Percentiles rank a stretch among this genome's conserved stretches.
Conservation (phyloP, 1,140 invertebrate genomes). For the Metaphire vulgaris region DNA sequence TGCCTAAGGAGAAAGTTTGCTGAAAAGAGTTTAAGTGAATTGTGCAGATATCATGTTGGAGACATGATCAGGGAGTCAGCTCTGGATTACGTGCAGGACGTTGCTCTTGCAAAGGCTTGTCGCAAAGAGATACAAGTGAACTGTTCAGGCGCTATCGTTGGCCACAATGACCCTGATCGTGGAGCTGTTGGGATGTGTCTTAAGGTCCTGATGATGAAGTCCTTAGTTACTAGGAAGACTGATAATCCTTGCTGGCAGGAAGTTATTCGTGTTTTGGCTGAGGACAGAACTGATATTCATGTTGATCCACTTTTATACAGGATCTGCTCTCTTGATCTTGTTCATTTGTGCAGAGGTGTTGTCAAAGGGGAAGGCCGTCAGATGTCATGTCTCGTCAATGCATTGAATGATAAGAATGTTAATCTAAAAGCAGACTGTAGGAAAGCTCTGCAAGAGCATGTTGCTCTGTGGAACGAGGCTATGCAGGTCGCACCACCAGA, state of each 20-base stretch:
- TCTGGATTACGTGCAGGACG: conserved; percentile 71
- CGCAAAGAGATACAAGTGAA: conserved; percentile 51
- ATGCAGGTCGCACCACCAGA: conserved; percentile 56
- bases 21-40: too few relatives aligned
- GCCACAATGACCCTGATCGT: conserved; percentile 55
- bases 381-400: not conserved
- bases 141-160: conserved; percentile 4
- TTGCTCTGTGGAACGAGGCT: not conserved
- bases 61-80: conserved; percentile 76
- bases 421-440: not conserved
- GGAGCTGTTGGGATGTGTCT: conserved; percentile 73
- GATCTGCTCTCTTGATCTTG: conserved; percentile 56
- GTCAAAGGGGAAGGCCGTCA: conserved; percentile 68
- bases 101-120: conserved; percentile 70
- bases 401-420: not conserved
- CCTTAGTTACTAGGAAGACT: too few relatives aligned
- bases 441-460: not conserved
- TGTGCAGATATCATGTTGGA: conserved; percentile 74
- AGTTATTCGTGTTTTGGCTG: conserved; percentile 62
- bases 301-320: conserved; percentile 54
- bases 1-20: conserved; percentile 21
- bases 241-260: too few relatives aligned
- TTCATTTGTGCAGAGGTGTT: conserved; percentile 72
- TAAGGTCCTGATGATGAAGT: conserved; percentile 54
- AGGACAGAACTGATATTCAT: conserved; percentile 55